Percentiles rank a stretch among this genome's conserved stretches.
These are phyloP conservation scores for Apomyelois bistriatella DNA, from an alignment of 2,888 invertebrate species.

Conservation along the genomic window DNA sequence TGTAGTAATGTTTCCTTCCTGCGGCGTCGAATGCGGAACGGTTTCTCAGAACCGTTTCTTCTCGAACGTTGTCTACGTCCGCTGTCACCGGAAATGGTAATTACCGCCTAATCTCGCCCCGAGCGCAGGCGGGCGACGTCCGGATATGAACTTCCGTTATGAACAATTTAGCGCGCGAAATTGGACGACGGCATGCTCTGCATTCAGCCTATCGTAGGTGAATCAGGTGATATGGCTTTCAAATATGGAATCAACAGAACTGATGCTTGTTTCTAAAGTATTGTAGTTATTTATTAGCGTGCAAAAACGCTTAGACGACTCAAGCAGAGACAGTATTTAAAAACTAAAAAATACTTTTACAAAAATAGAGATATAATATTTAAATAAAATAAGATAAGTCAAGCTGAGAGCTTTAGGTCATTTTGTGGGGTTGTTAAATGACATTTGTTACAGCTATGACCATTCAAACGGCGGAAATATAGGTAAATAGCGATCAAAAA, in stretches of 20 bases:
- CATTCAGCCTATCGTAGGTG: slow-evolving; percentile 58
- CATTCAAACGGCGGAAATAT: too few relatives aligned
- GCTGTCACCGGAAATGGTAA: slow-evolving; percentile 78
- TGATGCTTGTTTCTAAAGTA: not conserved
- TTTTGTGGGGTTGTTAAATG: too few relatives aligned
- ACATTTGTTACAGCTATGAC: too few relatives aligned
- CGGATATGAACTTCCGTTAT: slow-evolving; percentile 94
- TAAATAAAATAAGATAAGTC: too few relatives aligned
- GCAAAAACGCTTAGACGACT: too few relatives aligned
- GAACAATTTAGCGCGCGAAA: slow-evolving; percentile 88
- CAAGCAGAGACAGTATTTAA: too few relatives aligned
- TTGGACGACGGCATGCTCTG: slow-evolving; percentile 77
- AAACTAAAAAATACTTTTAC: too few relatives aligned
- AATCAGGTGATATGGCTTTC: slow-evolving; percentile 39
- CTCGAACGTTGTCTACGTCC: slow-evolving; percentile 66
- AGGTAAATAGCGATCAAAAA: too few relatives aligned
- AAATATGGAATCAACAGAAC: not conserved
- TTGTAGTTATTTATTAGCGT: too few relatives aligned
- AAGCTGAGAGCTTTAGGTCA: too few relatives aligned
- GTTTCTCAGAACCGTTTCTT: slow-evolving; percentile 50
- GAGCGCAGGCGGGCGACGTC: slow-evolving; percentile 76
- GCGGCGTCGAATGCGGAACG: slow-evolving; percentile 38
- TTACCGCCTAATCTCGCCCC: slow-evolving; percentile 81
- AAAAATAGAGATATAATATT: too few relatives aligned
- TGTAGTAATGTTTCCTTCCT: slow-evolving; percentile 49